Conservation (phyloP, 2,113 vertebrate species). For the Hippocampus zosterae region DNA sequence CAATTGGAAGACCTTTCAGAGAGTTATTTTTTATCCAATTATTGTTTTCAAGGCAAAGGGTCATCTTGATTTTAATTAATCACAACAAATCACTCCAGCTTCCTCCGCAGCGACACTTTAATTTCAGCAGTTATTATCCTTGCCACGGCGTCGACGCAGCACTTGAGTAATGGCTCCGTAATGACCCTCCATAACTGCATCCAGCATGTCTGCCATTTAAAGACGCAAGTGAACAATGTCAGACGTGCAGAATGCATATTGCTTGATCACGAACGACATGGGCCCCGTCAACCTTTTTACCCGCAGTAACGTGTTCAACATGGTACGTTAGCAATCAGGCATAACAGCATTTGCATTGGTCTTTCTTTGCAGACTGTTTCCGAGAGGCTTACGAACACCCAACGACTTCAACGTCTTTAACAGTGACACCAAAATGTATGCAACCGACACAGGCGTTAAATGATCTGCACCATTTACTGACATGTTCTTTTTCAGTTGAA, state of each 20-base stretch:
- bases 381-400: too few relatives aligned
- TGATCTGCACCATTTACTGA: too few relatives aligned
- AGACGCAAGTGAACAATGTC: constrained; percentile 26
- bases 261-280: constrained; percentile 28
- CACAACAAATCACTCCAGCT: constrained; percentile 51
- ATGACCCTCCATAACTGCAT: constrained; percentile 42
- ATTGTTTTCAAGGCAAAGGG: constrained; percentile 47
- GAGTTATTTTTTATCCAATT: constrained; percentile 59
- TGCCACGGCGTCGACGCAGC: constrained; percentile 17
- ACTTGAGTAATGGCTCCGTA: constrained; percentile 49
- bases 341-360: constrained; percentile 16
- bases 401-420: too few relatives aligned
- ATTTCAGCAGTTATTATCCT: constrained; percentile 54
- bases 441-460: too few relatives aligned
- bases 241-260: constrained; percentile 28
- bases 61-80: constrained; percentile 62
- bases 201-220: constrained; percentile 51
- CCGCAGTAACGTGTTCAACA: constrained; percentile 17
- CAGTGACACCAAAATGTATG: too few relatives aligned
- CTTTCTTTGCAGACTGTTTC: constrained; percentile 15
- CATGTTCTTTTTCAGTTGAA: too few relatives aligned
- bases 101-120: constrained; percentile 55
- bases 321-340: constrained; percentile 9
- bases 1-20: constrained; percentile 16
- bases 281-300: constrained; percentile 13